Percentiles rank a stretch among this genome's conserved stretches.
phyloP scores from a whole-genome alignment of 23 tunicate species.

The Trididemnum miniatum region DNA sequence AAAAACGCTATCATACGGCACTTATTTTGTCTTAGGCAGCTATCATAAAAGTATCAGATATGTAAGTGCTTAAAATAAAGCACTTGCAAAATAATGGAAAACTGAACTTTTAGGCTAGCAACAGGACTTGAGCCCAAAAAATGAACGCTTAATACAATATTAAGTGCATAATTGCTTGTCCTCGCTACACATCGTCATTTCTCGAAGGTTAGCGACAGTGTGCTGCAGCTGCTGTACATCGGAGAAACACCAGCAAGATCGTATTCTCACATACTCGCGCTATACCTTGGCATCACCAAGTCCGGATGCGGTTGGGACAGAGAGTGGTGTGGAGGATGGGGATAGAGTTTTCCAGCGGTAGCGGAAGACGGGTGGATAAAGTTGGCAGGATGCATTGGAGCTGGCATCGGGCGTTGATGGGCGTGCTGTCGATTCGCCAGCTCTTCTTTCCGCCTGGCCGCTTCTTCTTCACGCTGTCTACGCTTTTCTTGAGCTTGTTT shows the following conservation, averaged over 20 bases:
- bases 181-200: no score
- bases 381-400: not conserved
- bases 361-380: slow-evolving; percentile 13
- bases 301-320: not conserved
- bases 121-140: not conserved
- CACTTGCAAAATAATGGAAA: no score
- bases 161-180: not conserved
- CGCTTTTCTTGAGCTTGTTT: slow-evolving; percentile 92
- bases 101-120: not conserved
- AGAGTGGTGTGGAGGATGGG: not conserved
- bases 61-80: no score
- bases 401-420: not conserved
- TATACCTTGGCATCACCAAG: not conserved
- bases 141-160: not conserved
- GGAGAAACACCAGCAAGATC: no score
- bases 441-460: slow-evolving; percentile 42
- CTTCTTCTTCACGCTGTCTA: slow-evolving; percentile 73
- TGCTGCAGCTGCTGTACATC: no score
- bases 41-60: not conserved
- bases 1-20: no score
- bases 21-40: no score
- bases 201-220: no score
- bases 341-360: not conserved
- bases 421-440: not conserved
- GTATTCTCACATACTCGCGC: not conserved